A percentile compares a stretch with the other conserved stretches of the same genome.
These are phyloP conservation scores for Bombus vancouverensis DNA, from an alignment of 1,140 invertebrate species.

Conservation along the genomic window DNA sequence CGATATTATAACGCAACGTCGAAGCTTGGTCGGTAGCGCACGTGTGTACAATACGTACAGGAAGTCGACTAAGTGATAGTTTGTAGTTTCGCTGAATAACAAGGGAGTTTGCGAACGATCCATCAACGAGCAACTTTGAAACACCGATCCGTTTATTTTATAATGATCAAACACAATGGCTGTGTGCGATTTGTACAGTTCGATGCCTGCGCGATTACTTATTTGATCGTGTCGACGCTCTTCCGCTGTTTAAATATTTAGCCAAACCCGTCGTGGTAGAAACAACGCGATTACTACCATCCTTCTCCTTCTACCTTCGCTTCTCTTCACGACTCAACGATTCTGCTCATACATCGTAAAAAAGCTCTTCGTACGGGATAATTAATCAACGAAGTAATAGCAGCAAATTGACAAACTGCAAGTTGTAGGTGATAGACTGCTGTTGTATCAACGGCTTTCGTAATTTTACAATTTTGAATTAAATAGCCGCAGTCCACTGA, in stretches of 20 bases:
- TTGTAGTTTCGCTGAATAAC: constrained; percentile 31
- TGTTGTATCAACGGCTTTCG: no score
- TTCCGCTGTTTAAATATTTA: neutral
- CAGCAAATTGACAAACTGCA: no score
- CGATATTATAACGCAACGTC: constrained; percentile 11
- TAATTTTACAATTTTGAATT: no score
- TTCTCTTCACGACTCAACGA: neutral
- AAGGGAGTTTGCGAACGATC: constrained; percentile 13
- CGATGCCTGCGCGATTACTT: neutral
- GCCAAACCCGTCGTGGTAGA: neutral
- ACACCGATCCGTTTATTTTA: constrained; percentile 6
- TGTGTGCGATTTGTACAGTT: constrained; percentile 1
- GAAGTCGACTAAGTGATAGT: neutral
- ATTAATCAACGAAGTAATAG: no score
- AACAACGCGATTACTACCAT: neutral
- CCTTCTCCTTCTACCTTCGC: neutral
- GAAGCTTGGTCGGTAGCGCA: neutral
- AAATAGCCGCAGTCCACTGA: no score
- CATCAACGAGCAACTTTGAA: constrained; percentile 8
- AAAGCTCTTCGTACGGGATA: no score
- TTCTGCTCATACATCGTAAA: neutral
- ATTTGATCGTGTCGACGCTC: constrained; percentile 1
- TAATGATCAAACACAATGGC: neutral
- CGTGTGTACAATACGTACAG: no score
- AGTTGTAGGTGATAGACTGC: no score